These are phyloP conservation scores for Agonopterix alstromeriana DNA, from an alignment of 2,888 invertebrate genomes.

Conservation along the genomic window DNA sequence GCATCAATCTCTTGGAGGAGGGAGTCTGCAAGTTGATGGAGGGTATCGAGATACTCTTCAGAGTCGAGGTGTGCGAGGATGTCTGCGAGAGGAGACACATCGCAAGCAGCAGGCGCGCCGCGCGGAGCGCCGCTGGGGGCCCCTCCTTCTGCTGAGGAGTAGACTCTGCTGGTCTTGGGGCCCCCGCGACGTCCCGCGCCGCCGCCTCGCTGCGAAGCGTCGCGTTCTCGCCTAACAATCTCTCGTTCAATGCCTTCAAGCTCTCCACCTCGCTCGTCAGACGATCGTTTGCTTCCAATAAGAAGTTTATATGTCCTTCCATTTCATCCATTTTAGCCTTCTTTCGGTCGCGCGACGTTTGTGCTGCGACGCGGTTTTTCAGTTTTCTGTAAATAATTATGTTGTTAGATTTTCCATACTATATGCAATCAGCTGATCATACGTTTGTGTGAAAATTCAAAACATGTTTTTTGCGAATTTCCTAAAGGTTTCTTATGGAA, in stretches of 20 bases:
- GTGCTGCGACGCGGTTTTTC: conserved; percentile 97
- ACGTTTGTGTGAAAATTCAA: too few relatives aligned
- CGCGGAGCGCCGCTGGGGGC: conserved; percentile 83
- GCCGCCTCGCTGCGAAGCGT: conserved; percentile 75
- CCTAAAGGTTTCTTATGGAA: too few relatives aligned
- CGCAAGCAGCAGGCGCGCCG: conserved; percentile 84
- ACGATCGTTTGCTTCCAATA: conserved; percentile 80
- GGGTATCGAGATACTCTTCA: conserved; percentile 82
- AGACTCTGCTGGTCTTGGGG: conserved; percentile 88
- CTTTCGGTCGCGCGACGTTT: conserved; percentile 97
- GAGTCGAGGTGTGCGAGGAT: conserved; percentile 87
- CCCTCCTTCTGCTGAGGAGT: conserved; percentile 97
- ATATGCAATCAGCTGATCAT: too few relatives aligned
- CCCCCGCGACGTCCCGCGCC: conserved; percentile 82
- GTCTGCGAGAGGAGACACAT: conserved; percentile 91
- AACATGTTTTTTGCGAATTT: too few relatives aligned
- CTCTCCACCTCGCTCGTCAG: conserved; percentile 81
- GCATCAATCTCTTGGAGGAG: conserved; percentile 87
- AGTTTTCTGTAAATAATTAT: conserved; percentile 82
- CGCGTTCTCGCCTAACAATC: conserved; percentile 80
- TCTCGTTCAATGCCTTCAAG: conserved; percentile 81
- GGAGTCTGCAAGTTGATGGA: conserved; percentile 90
- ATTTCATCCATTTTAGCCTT: conserved; percentile 95
- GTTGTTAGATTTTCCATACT: too few relatives aligned
- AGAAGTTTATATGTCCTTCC: conserved; percentile 81